phyloP scores from a whole-genome alignment of 2,888 invertebrate genomes.

The Eilema depressum region DNA sequence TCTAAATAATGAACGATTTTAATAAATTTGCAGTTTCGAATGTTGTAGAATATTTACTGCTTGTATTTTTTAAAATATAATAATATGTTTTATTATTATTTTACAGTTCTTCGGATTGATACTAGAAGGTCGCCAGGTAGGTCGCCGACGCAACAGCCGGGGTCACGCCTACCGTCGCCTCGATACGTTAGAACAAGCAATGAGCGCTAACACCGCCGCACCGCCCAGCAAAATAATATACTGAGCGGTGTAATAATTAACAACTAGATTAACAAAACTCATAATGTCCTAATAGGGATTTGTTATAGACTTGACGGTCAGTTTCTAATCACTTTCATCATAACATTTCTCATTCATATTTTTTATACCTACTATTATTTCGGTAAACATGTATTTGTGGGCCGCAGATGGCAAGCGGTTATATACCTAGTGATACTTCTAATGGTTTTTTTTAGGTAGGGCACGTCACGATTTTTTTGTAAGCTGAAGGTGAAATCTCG shows the following conservation, averaged over 20 bases:
- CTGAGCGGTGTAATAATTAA: slow-evolving; percentile 44
- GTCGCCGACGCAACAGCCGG: slow-evolving; percentile 77
- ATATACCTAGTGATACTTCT: neutral
- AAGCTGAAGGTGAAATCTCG: too few relatives aligned
- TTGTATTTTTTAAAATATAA: neutral
- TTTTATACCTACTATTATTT: neutral
- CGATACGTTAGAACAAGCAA: slow-evolving; percentile 81
- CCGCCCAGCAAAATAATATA: slow-evolving; percentile 84
- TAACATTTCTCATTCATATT: neutral
- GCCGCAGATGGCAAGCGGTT: neutral
- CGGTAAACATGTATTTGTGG: neutral
- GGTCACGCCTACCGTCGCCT: slow-evolving; percentile 80
- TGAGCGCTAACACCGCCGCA: slow-evolving; percentile 73
- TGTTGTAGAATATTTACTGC: neutral
- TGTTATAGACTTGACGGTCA: slow-evolving; percentile 28
- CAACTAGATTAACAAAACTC: slow-evolving; percentile 23
- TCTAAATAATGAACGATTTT: too few relatives aligned
- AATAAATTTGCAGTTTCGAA: neutral
- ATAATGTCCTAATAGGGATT: slow-evolving; percentile 19
- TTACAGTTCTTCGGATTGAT: slow-evolving; percentile 78
- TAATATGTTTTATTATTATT: slow-evolving; percentile 3
- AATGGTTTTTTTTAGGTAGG: neutral
- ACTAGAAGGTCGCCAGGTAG: slow-evolving; percentile 76
- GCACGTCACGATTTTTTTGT: neutral
- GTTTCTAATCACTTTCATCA: neutral